phyloP scores from a whole-genome alignment of 2,113 vertebrate genomes.

The Pterocles gutturalis region DNA sequence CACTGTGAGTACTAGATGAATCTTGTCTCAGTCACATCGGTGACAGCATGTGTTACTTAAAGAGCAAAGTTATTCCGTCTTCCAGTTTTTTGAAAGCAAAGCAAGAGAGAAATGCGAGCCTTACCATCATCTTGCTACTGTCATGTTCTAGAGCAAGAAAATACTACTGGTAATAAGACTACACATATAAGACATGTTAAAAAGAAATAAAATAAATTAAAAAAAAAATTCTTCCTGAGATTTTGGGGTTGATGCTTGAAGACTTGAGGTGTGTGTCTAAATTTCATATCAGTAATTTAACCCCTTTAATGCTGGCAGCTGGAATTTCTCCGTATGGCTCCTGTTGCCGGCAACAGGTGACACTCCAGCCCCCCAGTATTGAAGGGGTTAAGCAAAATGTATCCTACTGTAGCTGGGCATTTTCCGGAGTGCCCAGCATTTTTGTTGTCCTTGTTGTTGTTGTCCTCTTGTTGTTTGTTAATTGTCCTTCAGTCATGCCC shows the following conservation, averaged over 20 bases:
- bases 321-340: constrained; percentile 17
- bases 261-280: constrained; percentile 58
- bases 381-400: constrained; percentile 48
- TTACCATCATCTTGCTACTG: constrained; percentile 64
- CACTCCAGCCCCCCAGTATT: background rate
- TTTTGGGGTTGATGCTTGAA: constrained; percentile 74
- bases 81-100: constrained; percentile 54
- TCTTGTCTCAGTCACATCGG: background rate
- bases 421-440: constrained; percentile 22
- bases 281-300: constrained; percentile 27
- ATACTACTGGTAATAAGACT: constrained; percentile 79
- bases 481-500: constrained; percentile 54
- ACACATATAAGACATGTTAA: constrained; percentile 48
- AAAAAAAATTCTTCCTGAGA: constrained; percentile 50
- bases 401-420: constrained; percentile 74
- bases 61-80: constrained; percentile 63
- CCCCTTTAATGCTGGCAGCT: constrained; percentile 44
- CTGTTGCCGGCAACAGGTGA: constrained; percentile 55
- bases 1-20: background rate
- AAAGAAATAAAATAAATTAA: constrained; percentile 22
- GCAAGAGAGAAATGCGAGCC: constrained; percentile 52
- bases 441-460: background rate
- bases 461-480: constrained; percentile 10
- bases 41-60: background rate
- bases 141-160: constrained; percentile 71